Evolutionary conservation across 53 echinoderm and acorn worm genomes (phyloP).

Genomic region (Crossaster papposus): DNA sequence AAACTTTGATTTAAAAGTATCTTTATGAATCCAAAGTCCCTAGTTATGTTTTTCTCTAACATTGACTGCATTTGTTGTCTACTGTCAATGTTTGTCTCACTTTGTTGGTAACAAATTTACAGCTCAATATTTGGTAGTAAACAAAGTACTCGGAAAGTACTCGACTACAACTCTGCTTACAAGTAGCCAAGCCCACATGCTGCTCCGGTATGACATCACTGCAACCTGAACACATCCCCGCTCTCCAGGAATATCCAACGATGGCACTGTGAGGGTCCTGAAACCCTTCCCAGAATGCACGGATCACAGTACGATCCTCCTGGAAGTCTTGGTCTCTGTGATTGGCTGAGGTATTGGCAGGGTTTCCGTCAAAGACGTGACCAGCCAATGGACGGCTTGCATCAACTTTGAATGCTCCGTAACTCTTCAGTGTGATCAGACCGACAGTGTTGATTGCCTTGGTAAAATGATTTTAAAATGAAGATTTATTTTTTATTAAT

Average conservation of each 20-base stretch:
- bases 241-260: constrained; percentile 43
- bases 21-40: too few species aligned
- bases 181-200: constrained; percentile 43
- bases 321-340: constrained; percentile 62
- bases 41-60: too few species aligned
- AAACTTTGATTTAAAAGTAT: too few species aligned
- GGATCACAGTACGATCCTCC: constrained; percentile 23
- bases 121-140: not conserved
- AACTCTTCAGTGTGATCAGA: not conserved
- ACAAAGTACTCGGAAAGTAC: not conserved
- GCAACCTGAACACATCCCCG: constrained; percentile 60
- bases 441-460: constrained; percentile 12
- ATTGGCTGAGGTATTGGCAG: not conserved
- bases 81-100: too few species aligned
- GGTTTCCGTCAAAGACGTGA: constrained; percentile 57
- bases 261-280: constrained; percentile 53
- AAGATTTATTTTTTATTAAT: not conserved
- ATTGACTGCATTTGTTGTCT: too few species aligned
- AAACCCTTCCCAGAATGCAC: constrained; percentile 67
- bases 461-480: not conserved
- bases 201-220: constrained; percentile 51
- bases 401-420: constrained; percentile 51
- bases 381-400: constrained; percentile 60
- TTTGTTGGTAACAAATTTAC: not conserved
- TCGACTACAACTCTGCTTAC: not conserved